Percentiles rank a stretch among this genome's conserved stretches.
phyloP scores from a whole-genome alignment of 2,113 vertebrate genomes.

The rat (Rattus norvegicus) region GRCr8 NC_086019.1:86385001-86385500 shows the following conservation, averaged over 20 bases:
- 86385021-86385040: no score
- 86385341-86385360: background rate
- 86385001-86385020: no score
- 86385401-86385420: conserved; percentile 22
- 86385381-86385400: background rate
- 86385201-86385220: background rate
- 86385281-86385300: background rate
- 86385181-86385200: background rate
- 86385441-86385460: conserved; percentile 12
- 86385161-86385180: background rate
- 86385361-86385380: no score
- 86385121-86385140: background rate
- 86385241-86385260: background rate
- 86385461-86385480: background rate
- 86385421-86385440: conserved; percentile 26
- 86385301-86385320: background rate
- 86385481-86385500: conserved; percentile 8
- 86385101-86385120: background rate
- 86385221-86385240: background rate
- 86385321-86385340: background rate
- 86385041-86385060: background rate
- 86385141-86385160: background rate
- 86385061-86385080: background rate
- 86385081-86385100: background rate
- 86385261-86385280: background rate